A percentile compares a stretch with the other conserved stretches of the same genome.
phyloP scores from a whole-genome alignment of 2,113 vertebrate species.

The Thunnus maccoyii region DNA sequence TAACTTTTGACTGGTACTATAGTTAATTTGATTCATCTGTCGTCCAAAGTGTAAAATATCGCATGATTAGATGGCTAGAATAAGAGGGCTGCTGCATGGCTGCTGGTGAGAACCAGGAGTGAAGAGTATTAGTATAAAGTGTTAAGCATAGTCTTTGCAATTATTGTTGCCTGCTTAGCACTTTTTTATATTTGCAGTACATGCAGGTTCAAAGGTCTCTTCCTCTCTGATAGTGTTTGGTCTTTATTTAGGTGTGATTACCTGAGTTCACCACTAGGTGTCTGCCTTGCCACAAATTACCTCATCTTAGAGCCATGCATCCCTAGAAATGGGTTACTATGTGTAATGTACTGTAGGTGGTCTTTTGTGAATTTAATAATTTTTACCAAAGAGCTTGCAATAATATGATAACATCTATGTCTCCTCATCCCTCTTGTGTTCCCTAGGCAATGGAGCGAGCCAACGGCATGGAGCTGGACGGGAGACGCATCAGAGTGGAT shows the following conservation, averaged over 20 bases:
- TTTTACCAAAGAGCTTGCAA: neutral
- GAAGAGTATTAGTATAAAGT: neutral
- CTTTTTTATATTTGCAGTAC: neutral
- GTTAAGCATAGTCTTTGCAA: neutral
- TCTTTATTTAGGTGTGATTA: slow-evolving; percentile 46
- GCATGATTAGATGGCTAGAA: neutral
- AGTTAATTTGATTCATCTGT: neutral
- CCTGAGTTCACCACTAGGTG: slow-evolving; percentile 67
- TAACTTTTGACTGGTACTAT: too few relatives aligned
- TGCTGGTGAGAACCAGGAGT: neutral
- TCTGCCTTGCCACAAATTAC: slow-evolving; percentile 53
- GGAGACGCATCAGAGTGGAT: slow-evolving; percentile 92
- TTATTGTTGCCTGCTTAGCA: too few relatives aligned
- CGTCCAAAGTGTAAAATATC: neutral
- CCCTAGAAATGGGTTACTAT: neutral
- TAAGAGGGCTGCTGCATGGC: neutral
- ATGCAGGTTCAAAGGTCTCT: neutral
- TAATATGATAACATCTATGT: slow-evolving; percentile 7
- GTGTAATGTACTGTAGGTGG: neutral
- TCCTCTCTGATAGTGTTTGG: neutral
- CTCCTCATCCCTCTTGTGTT: slow-evolving; percentile 22
- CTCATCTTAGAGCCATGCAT: neutral
- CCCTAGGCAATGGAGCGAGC: slow-evolving; percentile 93
- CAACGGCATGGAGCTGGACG: slow-evolving; percentile 95
- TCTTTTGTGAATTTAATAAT: slow-evolving; percentile 23